Base-by-base conservation (phyloP, 2,888 invertebrate genomes). In the Holacanthella duospinosa region DNA sequence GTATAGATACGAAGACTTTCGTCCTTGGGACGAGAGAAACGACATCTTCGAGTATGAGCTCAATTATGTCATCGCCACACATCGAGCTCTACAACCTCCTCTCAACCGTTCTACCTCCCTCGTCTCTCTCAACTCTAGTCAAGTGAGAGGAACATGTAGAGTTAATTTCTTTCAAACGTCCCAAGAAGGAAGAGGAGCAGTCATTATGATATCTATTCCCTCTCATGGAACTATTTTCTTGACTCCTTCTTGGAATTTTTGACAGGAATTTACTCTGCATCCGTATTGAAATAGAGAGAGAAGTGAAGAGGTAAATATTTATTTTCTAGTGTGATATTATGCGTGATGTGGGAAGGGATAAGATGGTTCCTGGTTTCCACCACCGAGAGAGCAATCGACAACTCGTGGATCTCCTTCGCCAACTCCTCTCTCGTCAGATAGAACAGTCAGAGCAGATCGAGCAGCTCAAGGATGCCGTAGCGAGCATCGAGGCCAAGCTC, bases 21-120 rank as follows among this genome's bases (percentile, higher is more conserved):
- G 93, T 53, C 91, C 93, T 0, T 95, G 95, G 94, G 89, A 92
- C 79, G 82, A 85, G 0, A 81, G 86, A 62, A 90, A 91, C 68
- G 94, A 95, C 77, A 77, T 90, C 27, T 80, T 88, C 68, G 94
- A 94, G 75, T 93, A 86, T 76, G 94, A 95, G 76, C 83, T 84
- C 4, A 84, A 89, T 61, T 93, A 86, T 76, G 80, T 86, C 59
- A 86, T 94, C 44, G 81, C 85, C 63, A 89, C 91, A 1, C 85
- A 87, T 76, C 87, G 88, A 6, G 82, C 84, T 62, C 87, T 87
- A 76, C 84, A 84, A 70, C 86, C 88, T 26, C 86, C 88, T 55
- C 84, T 86, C 74, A 85, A 87, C 73, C 81, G 86, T 67, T 84
- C 86, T 36, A 81, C 84, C 58, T 86, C 86, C 76, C 84, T 87